phyloP scores from a whole-genome alignment of 2,797 vertebrate species.

The Iguana delicatissima region DNA sequence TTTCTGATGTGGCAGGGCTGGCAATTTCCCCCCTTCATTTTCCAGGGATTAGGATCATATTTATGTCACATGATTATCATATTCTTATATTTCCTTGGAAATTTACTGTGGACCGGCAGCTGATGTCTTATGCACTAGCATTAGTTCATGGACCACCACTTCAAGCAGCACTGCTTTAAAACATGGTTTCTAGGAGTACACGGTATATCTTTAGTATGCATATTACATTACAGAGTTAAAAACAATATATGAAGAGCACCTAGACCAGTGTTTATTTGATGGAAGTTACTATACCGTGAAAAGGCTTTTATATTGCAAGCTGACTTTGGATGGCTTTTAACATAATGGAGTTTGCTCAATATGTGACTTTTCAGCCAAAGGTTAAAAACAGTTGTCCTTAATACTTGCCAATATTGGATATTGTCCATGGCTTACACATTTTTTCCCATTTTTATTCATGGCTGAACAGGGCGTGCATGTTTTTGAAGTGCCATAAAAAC shows the following conservation, averaged over 20 bases:
- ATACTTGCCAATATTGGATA: background rate
- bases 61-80: too few relatives aligned
- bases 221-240: background rate
- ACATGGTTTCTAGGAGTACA: background rate
- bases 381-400: background rate
- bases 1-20: too few relatives aligned
- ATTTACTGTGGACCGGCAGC: too few relatives aligned
- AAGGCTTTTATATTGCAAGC: background rate
- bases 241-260: background rate
- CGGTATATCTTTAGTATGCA: background rate
- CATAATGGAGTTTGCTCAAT: background rate
- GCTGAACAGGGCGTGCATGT: background rate
- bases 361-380: background rate
- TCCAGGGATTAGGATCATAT: too few relatives aligned
- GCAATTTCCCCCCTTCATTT: too few relatives aligned
- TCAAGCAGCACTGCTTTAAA: background rate
- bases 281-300: background rate
- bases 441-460: background rate
- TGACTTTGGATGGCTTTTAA: background rate
- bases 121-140: too few relatives aligned
- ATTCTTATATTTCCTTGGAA: too few relatives aligned
- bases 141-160: too few relatives aligned
- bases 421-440: background rate
- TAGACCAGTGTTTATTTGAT: background rate
- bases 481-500: background rate